phyloP scores from a whole-genome alignment of 2,113 vertebrate genomes.

The Motacilla alba region DNA sequence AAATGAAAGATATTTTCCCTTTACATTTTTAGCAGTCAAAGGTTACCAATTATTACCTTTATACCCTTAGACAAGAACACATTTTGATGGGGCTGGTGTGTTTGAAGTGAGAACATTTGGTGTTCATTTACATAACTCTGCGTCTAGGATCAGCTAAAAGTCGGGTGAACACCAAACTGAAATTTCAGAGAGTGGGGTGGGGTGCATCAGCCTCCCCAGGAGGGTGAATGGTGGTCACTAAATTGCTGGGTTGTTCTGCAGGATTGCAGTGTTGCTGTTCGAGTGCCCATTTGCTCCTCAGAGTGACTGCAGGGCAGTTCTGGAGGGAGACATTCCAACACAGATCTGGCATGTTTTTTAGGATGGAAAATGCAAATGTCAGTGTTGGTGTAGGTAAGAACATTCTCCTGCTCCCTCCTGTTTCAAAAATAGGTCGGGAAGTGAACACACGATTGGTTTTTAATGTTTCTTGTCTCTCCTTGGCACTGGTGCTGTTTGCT shows the following conservation, averaged over 20 bases:
- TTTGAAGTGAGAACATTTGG: constrained; percentile 11
- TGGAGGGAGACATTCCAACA: not conserved
- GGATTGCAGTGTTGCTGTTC: not conserved
- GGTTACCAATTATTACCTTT: constrained; percentile 60
- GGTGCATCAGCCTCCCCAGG: not conserved
- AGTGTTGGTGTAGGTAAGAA: not conserved
- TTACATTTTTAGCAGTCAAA: constrained; percentile 64
- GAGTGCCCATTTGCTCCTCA: not conserved
- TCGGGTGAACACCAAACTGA: not conserved
- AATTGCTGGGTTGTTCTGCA: not conserved
- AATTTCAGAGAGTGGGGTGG: not conserved
- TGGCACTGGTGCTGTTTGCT: not conserved
- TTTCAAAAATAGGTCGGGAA: not conserved
- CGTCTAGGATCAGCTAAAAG: not conserved
- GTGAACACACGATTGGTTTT: not conserved
- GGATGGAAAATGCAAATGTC: not conserved
- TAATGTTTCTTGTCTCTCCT: not conserved
- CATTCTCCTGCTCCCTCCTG: not conserved
- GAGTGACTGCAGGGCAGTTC: not conserved
- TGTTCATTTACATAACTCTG: not conserved
- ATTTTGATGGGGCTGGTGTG: not conserved
- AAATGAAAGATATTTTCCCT: constrained; percentile 73
- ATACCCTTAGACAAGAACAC: not conserved
- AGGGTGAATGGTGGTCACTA: not conserved
- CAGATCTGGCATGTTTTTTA: not conserved